Evolutionary conservation across 2,797 vertebrate species (phyloP).

Genomic region (Pseudocheirus occidentalis): DNA sequence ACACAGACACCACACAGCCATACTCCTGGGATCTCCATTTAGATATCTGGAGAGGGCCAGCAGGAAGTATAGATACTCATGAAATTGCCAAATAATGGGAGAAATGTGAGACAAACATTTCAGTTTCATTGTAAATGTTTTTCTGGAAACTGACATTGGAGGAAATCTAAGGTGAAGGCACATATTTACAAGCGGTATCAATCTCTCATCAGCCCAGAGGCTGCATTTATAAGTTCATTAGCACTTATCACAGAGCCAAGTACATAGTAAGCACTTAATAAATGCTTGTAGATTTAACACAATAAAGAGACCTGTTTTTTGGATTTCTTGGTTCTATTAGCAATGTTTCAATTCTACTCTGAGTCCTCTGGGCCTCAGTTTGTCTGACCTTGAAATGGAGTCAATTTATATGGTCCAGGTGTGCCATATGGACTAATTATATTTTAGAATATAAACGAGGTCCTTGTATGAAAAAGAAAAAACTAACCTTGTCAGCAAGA

Average conservation of each 20-base stretch:
- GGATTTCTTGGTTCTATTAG: background rate
- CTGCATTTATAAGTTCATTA: background rate
- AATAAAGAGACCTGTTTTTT: accelerated
- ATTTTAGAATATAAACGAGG: constrained; percentile 43
- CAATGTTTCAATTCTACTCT: background rate
- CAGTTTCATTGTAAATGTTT: constrained; percentile 1
- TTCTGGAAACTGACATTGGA: background rate
- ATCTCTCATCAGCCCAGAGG: background rate
- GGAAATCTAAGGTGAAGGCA: background rate
- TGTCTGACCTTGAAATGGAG: background rate
- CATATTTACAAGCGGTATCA: background rate
- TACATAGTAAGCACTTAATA: background rate
- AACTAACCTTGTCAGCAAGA: constrained; percentile 39
- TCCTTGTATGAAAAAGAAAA: constrained; percentile 24
- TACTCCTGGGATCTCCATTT: background rate
- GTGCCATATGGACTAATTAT: background rate
- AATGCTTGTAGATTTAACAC: background rate
- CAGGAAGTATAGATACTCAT: background rate
- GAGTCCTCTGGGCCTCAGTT: background rate
- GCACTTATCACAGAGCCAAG: background rate
- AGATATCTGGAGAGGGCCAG: background rate
- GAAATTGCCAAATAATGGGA: constrained; percentile 39
- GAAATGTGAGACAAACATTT: background rate
- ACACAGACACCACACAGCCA: background rate
- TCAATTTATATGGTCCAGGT: background rate